phyloP scores from a whole-genome alignment of 2,888 invertebrate species.

The Phaedon cochleariae region DNA sequence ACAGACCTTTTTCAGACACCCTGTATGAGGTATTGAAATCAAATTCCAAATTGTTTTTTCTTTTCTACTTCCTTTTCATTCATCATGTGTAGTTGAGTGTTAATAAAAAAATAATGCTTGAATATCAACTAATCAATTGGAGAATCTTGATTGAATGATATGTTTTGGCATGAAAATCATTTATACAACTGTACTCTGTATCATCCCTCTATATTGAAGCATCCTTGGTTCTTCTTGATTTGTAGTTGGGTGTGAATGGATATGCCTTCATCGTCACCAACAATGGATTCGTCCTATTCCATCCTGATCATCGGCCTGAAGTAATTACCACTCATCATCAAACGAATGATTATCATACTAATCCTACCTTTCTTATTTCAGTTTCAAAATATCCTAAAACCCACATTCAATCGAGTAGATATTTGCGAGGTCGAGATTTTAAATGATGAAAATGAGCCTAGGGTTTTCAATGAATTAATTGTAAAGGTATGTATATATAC shows the following conservation, averaged over 20 bases:
- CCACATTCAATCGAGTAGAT: conserved; percentile 96
- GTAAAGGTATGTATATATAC: conserved; percentile 53
- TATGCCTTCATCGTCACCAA: conserved; percentile 97
- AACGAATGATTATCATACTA: too few relatives aligned
- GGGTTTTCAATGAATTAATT: conserved; percentile 73
- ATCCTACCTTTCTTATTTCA: conserved; percentile 49
- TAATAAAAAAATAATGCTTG: neutral
- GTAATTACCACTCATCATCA: conserved; percentile 63
- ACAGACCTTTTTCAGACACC: too few relatives aligned
- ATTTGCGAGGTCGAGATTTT: conserved; percentile 93
- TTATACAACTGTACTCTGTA: too few relatives aligned
- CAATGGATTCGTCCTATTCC: conserved; percentile 94
- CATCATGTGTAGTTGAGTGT: too few relatives aligned
- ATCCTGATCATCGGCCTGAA: conserved; percentile 94
- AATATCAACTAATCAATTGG: too few relatives aligned
- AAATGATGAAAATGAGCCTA: conserved; percentile 69
- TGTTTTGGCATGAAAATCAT: too few relatives aligned
- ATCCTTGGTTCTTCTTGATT: too few relatives aligned
- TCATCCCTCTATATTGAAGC: too few relatives aligned
- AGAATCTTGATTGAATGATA: too few relatives aligned
- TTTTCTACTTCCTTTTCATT: too few relatives aligned
- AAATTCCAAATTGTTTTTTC: too few relatives aligned
- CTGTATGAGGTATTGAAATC: too few relatives aligned
- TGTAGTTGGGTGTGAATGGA: conserved; percentile 92
- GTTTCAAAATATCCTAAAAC: conserved; percentile 76